phyloP scores from a whole-genome alignment of 2,888 invertebrate species.

The Parelbella ahira region DNA sequence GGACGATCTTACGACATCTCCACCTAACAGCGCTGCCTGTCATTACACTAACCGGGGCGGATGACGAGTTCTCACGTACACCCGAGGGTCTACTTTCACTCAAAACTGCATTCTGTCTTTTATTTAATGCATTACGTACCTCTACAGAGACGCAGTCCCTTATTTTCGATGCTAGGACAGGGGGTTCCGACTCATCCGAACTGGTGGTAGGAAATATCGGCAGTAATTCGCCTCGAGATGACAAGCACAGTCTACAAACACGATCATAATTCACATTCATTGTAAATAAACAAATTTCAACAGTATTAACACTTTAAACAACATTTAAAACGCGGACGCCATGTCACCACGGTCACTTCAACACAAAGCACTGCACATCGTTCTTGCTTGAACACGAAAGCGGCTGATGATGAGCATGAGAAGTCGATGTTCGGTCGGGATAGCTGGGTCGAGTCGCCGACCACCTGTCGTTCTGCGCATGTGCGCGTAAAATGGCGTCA shows the following conservation, averaged over 20 bases:
- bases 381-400: conserved; percentile 77
- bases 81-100: conserved; percentile 77
- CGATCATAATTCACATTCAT: conserved; percentile 78
- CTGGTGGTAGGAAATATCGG: conserved; percentile 82
- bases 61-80: conserved; percentile 77
- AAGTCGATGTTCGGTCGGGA: conserved; percentile 78
- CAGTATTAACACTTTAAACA: conserved; percentile 55
- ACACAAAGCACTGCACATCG: conserved; percentile 79
- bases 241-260: conserved; percentile 83
- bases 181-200: conserved; percentile 75
- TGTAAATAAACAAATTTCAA: conserved; percentile 71
- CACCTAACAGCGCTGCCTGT: conserved; percentile 74
- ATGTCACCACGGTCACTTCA: conserved; percentile 79
- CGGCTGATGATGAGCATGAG: conserved; percentile 81
- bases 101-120: conserved; percentile 56
- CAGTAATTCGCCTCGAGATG: conserved; percentile 80
- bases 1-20: conserved; percentile 82
- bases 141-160: conserved; percentile 83
- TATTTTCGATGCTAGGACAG: conserved; percentile 82
- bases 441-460: conserved; percentile 77
- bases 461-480: conserved; percentile 82
- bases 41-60: conserved; percentile 75
- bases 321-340: conserved; percentile 71
- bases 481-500: conserved; percentile 75
- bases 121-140: conserved; percentile 76